These are phyloP conservation scores for Ceryle rudis DNA, from an alignment of 2,797 vertebrate genomes.

Conservation along the genomic window DNA sequence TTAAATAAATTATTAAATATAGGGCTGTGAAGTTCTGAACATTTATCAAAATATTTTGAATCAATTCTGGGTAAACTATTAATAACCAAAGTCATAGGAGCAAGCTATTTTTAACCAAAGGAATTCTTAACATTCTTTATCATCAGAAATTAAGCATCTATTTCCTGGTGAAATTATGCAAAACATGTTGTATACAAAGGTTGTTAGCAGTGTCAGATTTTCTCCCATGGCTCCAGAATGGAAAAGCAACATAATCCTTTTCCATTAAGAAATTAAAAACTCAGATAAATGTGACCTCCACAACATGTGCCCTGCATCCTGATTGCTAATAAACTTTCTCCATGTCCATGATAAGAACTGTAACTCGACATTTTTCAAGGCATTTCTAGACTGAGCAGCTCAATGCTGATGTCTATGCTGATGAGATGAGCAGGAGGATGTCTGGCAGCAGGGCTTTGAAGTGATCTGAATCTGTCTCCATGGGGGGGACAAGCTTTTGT, in stretches of 20 bases:
- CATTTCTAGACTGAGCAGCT: neutral
- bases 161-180: neutral
- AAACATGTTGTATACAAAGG: neutral
- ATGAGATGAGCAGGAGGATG: neutral
- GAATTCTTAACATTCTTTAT: neutral
- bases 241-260: neutral
- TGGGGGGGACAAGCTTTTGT: neutral
- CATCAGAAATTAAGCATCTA: neutral
- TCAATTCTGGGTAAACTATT: neutral
- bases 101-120: slow-evolving; percentile 17
- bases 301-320: neutral
- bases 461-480: neutral
- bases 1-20: slow-evolving; percentile 41
- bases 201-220: neutral
- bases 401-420: neutral
- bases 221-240: neutral
- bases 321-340: neutral
- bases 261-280: neutral
- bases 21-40: neutral
- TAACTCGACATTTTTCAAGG: neutral
- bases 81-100: neutral
- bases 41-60: slow-evolving; percentile 3
- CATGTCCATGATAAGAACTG: neutral
- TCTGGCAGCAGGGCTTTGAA: neutral
- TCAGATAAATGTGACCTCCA: neutral